A percentile compares a stretch with the other conserved stretches of the same genome.
Conservation (phyloP, 2,888 invertebrate genomes). For the Argyresthia goedartella region DNA sequence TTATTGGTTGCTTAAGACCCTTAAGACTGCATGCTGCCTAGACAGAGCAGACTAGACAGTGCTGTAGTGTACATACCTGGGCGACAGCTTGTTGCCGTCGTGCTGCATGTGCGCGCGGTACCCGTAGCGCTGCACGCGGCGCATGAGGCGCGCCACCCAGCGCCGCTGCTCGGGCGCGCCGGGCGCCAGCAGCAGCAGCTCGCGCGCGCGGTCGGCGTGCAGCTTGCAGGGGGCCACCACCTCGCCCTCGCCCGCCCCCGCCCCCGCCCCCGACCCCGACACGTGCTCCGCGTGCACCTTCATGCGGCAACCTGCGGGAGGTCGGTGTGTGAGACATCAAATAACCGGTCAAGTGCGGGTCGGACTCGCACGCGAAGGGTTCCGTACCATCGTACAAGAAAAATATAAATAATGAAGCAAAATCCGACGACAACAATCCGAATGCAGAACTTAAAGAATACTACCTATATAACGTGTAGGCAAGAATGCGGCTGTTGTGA, state of each 20-base stretch:
- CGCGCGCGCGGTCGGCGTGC: constrained; percentile 96
- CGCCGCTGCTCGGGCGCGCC: constrained; percentile 89
- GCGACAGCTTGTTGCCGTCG: constrained; percentile 47
- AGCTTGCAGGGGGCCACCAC: constrained; percentile 97
- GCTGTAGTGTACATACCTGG: constrained; percentile 21
- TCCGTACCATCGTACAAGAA: no score
- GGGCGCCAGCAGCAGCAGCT: constrained; percentile 90
- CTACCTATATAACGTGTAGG: no score
- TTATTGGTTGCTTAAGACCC: constrained; percentile 25
- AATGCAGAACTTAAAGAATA: no score
- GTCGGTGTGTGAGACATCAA: no score
- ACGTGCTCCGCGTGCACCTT: constrained; percentile 99
- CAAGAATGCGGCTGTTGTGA: no score
- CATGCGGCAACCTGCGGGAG: constrained; percentile 86
- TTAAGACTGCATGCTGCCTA: neutral
- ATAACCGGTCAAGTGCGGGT: no score
- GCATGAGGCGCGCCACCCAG: constrained; percentile 93
- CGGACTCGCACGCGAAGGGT: no score
- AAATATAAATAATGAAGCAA: no score
- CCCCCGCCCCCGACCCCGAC: constrained; percentile 76
- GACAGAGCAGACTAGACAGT: neutral
- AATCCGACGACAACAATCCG: no score
- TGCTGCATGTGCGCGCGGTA: constrained; percentile 90
- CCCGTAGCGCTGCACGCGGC: constrained; percentile 93
- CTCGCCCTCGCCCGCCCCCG: constrained; percentile 75